A percentile compares a stretch with the other conserved stretches of the same genome.
Evolutionary conservation across 2,113 vertebrate species (phyloP).

Genomic region (Aegotheles bennettii): DNA sequence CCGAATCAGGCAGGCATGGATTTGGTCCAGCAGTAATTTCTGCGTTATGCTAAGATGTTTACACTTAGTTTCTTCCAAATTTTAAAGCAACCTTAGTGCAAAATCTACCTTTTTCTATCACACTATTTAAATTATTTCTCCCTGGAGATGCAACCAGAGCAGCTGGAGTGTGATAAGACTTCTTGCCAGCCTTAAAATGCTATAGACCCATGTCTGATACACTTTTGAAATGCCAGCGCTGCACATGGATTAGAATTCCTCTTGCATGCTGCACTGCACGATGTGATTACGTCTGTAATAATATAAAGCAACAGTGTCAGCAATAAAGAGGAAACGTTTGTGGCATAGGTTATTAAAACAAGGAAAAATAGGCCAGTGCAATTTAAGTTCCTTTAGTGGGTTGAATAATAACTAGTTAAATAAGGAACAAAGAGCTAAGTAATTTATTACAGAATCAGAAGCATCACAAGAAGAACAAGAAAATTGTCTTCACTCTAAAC

Average conservation of each 20-base stretch:
- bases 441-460: constrained; percentile 9
- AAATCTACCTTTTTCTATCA: background rate
- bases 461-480: background rate
- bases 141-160: background rate
- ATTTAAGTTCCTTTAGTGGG: background rate
- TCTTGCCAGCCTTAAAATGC: background rate
- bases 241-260: background rate
- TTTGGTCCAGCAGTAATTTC: background rate
- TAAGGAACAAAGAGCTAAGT: background rate
- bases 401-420: constrained; percentile 14
- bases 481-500: background rate
- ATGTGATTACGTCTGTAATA: background rate
- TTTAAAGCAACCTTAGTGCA: background rate
- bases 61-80: background rate
- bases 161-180: background rate
- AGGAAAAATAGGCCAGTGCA: background rate
- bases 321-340: background rate
- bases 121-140: background rate
- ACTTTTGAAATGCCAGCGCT: background rate
- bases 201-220: background rate
- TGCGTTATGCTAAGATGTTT: background rate
- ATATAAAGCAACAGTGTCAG: background rate
- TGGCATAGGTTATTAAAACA: constrained; percentile 2
- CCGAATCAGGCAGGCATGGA: background rate
- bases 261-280: background rate